Conservation (phyloP, 2,888 invertebrate genomes). For the Antheraea yamamai region DNA sequence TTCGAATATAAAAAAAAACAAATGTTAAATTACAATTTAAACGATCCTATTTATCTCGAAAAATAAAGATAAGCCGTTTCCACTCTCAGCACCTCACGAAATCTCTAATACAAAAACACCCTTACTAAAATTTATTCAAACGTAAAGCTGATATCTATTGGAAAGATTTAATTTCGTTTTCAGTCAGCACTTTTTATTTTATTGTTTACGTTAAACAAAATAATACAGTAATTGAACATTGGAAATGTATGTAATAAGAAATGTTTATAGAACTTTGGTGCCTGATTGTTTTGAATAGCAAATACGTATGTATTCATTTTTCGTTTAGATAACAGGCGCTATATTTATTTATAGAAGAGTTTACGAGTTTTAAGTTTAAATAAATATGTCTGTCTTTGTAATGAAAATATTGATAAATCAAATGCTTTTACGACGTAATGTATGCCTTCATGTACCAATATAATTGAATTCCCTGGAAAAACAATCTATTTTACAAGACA, state of each 20-base stretch:
- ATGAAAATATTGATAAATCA: neutral
- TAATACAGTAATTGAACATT: constrained; percentile 44
- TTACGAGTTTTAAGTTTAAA: neutral
- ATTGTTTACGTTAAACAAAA: constrained; percentile 59
- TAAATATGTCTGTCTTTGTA: neutral
- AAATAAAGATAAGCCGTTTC: constrained; percentile 24
- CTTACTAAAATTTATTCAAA: constrained; percentile 61
- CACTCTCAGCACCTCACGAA: constrained; percentile 17
- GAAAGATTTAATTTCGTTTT: constrained; percentile 65
- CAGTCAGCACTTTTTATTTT: constrained; percentile 74
- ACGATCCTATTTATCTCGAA: neutral
- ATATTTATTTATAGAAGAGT: neutral
- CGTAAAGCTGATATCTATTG: constrained; percentile 62
- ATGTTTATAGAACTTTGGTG: constrained; percentile 40
- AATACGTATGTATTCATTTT: constrained; percentile 20
- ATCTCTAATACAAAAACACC: constrained; percentile 50
- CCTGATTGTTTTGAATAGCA: constrained; percentile 61
- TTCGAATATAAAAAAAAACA: too few relatives aligned
- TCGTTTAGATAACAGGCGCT: neutral
- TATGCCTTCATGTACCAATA: neutral
- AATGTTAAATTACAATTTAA: neutral
- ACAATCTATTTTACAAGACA: too few relatives aligned
- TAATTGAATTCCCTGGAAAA: neutral
- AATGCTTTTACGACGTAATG: neutral
- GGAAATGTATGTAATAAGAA: constrained; percentile 36